Base-by-base conservation (phyloP, 2,888 invertebrate species). In the Lasioglossum calceatum region DNA sequence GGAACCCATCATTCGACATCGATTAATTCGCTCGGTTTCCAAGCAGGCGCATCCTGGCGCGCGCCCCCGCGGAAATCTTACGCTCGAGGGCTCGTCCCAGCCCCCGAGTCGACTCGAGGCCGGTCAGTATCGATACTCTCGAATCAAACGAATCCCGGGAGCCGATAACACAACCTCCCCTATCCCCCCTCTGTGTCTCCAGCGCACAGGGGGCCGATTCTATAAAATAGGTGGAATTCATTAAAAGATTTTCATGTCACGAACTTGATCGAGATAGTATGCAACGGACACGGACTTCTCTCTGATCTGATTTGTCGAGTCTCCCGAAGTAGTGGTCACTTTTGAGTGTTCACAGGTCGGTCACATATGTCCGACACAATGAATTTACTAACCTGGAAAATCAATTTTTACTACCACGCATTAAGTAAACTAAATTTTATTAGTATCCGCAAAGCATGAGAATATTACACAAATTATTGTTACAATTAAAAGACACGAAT, bases 1-100 rank as follows among this genome's bases (percentile, higher is more conserved):
- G 36, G 83, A 89, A 87, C 77, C 90, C 87, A 87, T 87, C 89
- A 91, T 90, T 87, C 86, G 88, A 86, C 91, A 91, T 91, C 91
- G 88, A 91, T 92, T 92, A 90, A 91, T 90, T 90, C 88, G 79
- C 84, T 77, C 85, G 79, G 83, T 85, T 83, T 81, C 85, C 79
- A 85, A 85, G 88, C 70, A 81, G 77, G 73, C 85, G 81, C 87
- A 78, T 82, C 88, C 78, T 64, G 79, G 32, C 44, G 71, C 74
- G 54, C 78, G n/a, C 5, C 72, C 54, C 50, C 64, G 81, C 44
- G 70, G 70, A 77, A 74, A 75, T 71, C 76, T 76, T 44, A 47
- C 82, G 27, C 27, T 61, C 8, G 23, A 44, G 61, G 75, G 75
- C 32, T 47, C 50, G 75, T 54, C 67, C 77, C 44, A 44, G 27